Base-by-base conservation (phyloP, 2,888 invertebrate species). In the Platynereis dumerilii region DNA sequence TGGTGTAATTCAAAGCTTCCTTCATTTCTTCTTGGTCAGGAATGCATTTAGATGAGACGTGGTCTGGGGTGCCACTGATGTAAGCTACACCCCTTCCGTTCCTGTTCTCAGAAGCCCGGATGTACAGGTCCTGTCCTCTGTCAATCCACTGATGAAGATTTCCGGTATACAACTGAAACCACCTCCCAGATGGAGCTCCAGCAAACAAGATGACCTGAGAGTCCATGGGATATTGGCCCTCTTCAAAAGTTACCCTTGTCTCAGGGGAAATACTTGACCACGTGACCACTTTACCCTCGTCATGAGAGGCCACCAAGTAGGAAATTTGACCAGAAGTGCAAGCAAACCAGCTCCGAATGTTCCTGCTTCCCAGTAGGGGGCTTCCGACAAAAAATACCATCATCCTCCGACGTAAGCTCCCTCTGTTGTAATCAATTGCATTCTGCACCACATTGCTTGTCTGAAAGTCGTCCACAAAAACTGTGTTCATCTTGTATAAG, bases 221-320 rank as follows among this genome's bases (percentile, higher is more conserved):
- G n/a, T 48, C 48, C 48, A 48, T 48, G 5, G 48, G 48, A 48
- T 48, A 48, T n/a, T 48, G 48, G n/a, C 48, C 48, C 22, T 48
- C 48, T 22, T 48, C 48, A 48, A 48, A 48, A 48, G 48, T 20
- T 20, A 48, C 22, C n/a, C 20, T 12, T 22, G n/a, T 22, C 22
- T 22, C 48, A n/a, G n/a, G 48, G 22, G 22, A 48, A 20, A 48
- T 48, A 20, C 20, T 22, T 3, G 48, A 48, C 48, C 48, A 48
- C n/a, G 48, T 48, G 48, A 48, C 22, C 17, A 22, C 48, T 48
- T 48, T 48, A 22, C 48, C 48, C 48, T 48, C 48, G 17, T 48
- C 48, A 48, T 22, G 48, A 10, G 48, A 48, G 3, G 22, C 48
- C 7, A 48, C n/a, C 22, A 48, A 48, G 48, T 48, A 48, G 48